Evolutionary conservation across 2,113 vertebrate genomes (phyloP).

Genomic region (Hystrix brachyura): DNA sequence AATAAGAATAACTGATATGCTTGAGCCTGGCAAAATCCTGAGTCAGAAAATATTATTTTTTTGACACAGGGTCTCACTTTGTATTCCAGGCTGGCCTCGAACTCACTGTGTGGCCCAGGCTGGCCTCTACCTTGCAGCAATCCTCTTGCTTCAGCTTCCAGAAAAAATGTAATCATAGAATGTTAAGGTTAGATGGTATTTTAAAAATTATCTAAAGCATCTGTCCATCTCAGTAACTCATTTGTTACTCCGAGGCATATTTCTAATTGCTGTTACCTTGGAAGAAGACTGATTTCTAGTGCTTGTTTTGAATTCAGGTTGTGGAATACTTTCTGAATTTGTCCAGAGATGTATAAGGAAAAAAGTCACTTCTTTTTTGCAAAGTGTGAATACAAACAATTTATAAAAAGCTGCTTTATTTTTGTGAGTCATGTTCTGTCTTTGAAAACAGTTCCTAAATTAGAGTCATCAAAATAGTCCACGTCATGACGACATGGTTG

Average conservation of each 20-base stretch:
- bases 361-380: neutral
- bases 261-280: neutral
- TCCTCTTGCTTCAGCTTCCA: neutral
- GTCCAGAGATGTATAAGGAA: neutral
- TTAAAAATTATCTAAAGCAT: neutral
- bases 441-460: constrained; percentile 67
- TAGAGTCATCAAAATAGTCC: constrained; percentile 58
- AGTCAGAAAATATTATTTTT: constrained; percentile 2
- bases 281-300: neutral
- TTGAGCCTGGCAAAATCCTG: neutral
- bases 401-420: constrained; percentile 41
- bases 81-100: neutral
- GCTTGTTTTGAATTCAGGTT: constrained; percentile 49
- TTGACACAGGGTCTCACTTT: neutral
- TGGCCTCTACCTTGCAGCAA: neutral
- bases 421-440: constrained; percentile 60
- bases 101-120: neutral
- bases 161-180: neutral
- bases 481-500: neutral
- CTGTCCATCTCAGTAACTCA: neutral
- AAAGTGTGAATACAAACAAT: constrained; percentile 55
- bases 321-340: neutral
- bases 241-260: neutral
- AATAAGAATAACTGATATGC: neutral
- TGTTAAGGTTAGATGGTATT: neutral